Evolutionary conservation across 2,113 vertebrate species (phyloP).

Genomic region (Alligator sinensis): DNA sequence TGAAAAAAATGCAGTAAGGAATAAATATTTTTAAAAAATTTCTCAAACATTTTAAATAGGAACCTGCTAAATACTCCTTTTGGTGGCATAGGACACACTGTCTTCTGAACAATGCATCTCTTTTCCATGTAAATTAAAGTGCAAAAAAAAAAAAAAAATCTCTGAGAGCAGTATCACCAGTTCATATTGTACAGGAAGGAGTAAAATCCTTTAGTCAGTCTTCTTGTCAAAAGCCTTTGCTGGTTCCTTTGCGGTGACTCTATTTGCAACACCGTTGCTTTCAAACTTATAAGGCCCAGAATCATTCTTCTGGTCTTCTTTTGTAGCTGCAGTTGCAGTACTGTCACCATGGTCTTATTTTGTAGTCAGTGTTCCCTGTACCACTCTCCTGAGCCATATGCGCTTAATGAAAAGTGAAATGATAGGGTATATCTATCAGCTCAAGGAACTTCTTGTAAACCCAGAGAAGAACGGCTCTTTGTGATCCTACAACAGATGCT

Average conservation of each 20-base stretch:
- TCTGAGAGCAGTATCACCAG: conserved; percentile 53
- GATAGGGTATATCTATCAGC: conserved; percentile 89
- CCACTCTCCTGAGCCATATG: conserved; percentile 84
- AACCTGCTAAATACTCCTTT: conserved; percentile 10
- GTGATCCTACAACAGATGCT: not conserved
- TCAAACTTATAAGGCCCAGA: conserved; percentile 51
- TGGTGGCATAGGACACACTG: not conserved
- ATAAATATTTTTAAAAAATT: conserved; percentile 47
- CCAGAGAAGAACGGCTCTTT: conserved; percentile 88
- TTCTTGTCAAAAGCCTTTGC: conserved; percentile 82
- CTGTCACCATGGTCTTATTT: conserved; percentile 47
- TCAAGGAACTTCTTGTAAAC: conserved; percentile 97
- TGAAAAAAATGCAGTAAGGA: not conserved
- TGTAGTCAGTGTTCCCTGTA: conserved; percentile 63
- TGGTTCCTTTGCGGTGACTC: conserved; percentile 65
- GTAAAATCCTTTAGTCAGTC: conserved; percentile 74
- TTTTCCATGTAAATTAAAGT: conserved; percentile 57
- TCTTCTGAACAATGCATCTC: conserved; percentile 17
- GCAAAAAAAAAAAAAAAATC: conserved; percentile 43
- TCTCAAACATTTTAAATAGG: conserved; percentile 51
- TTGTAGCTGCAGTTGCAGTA: not conserved
- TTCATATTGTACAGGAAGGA: conserved; percentile 35
- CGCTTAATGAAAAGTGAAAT: conserved; percentile 87
- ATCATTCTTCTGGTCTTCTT: not conserved
- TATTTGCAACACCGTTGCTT: conserved; percentile 71